Evolutionary conservation across 2,113 vertebrate genomes (phyloP), one percentile per base, ranked within the genome.

Genomic region (Seriola dumerili): DNA sequence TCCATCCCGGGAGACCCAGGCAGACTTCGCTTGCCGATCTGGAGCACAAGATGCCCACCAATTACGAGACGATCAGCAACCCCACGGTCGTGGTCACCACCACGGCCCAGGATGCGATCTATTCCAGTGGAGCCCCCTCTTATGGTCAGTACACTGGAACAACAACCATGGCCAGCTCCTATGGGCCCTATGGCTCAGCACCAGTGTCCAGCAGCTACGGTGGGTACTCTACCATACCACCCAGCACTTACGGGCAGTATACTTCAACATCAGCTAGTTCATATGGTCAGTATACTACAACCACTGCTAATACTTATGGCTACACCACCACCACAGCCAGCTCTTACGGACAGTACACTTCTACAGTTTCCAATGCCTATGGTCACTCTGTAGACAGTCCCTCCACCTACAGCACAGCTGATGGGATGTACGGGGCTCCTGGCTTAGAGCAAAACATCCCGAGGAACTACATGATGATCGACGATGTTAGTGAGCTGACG

Each of bases 391-490:
- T 94, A 0, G 97, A 97, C 44, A 96, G 96, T 87, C 96, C 97
- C 0, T 96, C 96, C 21, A 93, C 94, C 62, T 99, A 97, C 85
- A 94, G 96, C 65, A 95, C 96, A 0, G 89, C 91, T 72, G 98
- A 99, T 54, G 96, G 96, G n/a, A 95, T 97, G 71, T 99, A 99
- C 40, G 93, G 93, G 75, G 91, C 92, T 67, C 95, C 97, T 85
- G 97, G 89, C 87, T 94, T 99, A 87, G 98, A 99, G 89, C 98
- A 99, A 92, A 99, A 95, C 57, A 96, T 98, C 38, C 97, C 98
- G 11, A 96, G 98, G 48, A 99, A 99, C 94, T 99, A 99, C 5
- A 97, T 99, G 86, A 97, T 98, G 97, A 99, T 99, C 0, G 98
- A 99, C 0, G 98, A 99, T 78, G 99, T 99, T 83, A 99, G 97